Evolutionary conservation across 2,113 vertebrate species (phyloP), one percentile per base, ranked within the genome.

Genomic region (Spermophilus dauricus): DNA sequence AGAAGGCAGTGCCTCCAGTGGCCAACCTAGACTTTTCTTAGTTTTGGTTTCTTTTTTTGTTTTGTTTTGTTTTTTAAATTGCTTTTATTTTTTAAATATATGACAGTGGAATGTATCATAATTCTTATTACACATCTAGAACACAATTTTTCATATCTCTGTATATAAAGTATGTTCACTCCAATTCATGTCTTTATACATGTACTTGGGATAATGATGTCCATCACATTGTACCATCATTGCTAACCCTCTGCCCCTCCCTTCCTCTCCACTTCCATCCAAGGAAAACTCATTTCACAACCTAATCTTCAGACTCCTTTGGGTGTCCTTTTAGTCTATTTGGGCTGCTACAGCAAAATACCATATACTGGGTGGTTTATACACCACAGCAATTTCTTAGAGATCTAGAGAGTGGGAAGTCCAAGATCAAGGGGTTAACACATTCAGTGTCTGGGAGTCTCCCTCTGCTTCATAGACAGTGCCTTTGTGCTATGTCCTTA

Each of bases 271-370:
- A 26, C 12, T 80, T 93, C 77, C 86, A 17, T 48, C 63, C 34
- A 61, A 32, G 75, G 69, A 32, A 92, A 97, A 72, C 28, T 91
- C 22, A 39, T 26, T 88, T 89, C 32, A 32, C 37, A 80, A 72
- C 53, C 61, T 70, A 39, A 5, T 53, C 24, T 51, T 93, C 20
- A 53, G 16, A 42, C 4, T 8, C 24, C 81, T 42, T 26, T 72
- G 10, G 76, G 14, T 81, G 32, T 8, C 61, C 39, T 86, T 22
- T 58, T 65, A 28, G 16, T 85, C 42, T 75, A 24, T 81, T 48
- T 18, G 18, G 18, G 39, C 45, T 51, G 45, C n/a, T 37, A 22
- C 8, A 80, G 34, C n/a, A 94, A 89, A 45, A 75, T 17, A 32
- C 8, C 30, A 73, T 13, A 89, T 61, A 73, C 32, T 18, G 2